Evolutionary conservation across 2,113 vertebrate species (phyloP).

Genomic region (Thunnus maccoyii): DNA sequence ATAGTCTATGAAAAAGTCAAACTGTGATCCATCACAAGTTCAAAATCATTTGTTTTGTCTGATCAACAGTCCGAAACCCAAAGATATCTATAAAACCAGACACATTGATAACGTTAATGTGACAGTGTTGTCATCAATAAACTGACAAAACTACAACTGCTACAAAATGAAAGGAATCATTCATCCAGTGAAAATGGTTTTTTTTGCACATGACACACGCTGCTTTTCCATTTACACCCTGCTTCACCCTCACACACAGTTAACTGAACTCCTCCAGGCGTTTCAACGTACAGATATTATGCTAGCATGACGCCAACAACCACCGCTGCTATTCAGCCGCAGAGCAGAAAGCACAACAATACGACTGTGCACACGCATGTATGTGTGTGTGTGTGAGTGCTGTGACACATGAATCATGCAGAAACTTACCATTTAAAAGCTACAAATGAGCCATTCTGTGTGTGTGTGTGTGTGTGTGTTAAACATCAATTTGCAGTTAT

Average conservation of each 20-base stretch:
- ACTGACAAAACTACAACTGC: not conserved
- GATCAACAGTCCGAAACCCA: too few species aligned
- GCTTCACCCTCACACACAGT: not conserved
- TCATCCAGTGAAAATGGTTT: not conserved
- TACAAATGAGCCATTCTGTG: constrained; percentile 5
- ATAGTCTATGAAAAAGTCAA: too few species aligned
- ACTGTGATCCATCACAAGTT: too few species aligned
- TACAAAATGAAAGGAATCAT: too few species aligned
- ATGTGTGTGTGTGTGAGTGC: constrained; percentile 7
- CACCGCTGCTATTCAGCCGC: not conserved
- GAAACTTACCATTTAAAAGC: not conserved
- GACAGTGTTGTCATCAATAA: too few species aligned
- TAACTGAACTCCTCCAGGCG: not conserved
- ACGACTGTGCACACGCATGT: not conserved
- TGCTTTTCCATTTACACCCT: not conserved
- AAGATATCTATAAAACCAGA: not conserved
- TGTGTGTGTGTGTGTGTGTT: not conserved
- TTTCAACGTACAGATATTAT: constrained; percentile 3
- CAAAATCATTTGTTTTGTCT: too few species aligned
- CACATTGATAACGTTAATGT: not conserved
- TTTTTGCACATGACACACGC: not conserved
- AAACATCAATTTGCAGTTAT: constrained; percentile 25
- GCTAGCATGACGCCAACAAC: not conserved
- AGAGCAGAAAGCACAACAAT: not conserved
- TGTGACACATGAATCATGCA: constrained; percentile 4